phyloP scores from a whole-genome alignment of 1,140 invertebrate species.

The Caenorhabditis remanei region DNA sequence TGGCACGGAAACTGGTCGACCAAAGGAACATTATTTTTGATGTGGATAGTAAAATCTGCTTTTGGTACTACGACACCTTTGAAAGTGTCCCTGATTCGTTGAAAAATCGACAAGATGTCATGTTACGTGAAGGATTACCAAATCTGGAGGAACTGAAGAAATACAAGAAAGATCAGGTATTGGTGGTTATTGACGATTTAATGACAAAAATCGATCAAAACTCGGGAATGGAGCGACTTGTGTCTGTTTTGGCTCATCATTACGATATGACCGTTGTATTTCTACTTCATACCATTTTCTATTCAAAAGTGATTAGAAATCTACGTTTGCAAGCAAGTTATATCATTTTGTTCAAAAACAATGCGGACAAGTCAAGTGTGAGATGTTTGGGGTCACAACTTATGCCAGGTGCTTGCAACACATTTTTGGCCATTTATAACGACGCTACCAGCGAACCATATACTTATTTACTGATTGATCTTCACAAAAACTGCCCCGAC shows the following conservation, averaged over 20 bases:
- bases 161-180: background rate
- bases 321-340: background rate
- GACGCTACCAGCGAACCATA: background rate
- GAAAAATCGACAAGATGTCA: background rate
- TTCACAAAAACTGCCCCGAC: background rate
- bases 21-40: background rate
- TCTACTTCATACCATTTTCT: background rate
- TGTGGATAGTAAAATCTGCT: background rate
- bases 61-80: background rate
- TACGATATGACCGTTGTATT: background rate
- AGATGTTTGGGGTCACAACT: background rate
- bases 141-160: background rate
- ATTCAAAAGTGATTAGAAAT: background rate
- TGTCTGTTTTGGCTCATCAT: background rate
- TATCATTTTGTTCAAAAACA: background rate
- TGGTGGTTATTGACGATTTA: background rate
- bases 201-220: background rate
- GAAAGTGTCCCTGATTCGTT: background rate
- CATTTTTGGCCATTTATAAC: background rate
- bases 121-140: background rate
- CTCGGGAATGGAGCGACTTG: background rate
- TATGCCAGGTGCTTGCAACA: background rate
- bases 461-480: background rate
- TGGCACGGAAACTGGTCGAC: background rate
- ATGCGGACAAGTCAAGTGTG: background rate